Percentiles rank a stretch among this genome's conserved stretches.
phyloP scores from a whole-genome alignment of 2,113 vertebrate genomes.

The Rattus norvegicus region DNA sequence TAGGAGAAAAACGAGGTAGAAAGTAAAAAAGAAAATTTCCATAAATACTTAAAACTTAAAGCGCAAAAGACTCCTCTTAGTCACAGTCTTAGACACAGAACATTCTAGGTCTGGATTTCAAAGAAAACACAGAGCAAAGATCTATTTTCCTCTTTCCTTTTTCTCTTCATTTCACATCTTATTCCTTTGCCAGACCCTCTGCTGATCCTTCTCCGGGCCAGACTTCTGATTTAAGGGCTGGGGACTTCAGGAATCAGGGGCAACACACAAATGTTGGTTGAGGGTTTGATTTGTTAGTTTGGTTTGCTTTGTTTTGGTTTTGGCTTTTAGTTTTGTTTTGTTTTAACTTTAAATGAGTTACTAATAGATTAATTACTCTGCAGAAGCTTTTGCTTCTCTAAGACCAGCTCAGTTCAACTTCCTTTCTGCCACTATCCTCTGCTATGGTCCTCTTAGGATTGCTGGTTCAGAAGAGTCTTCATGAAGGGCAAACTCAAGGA shows the following conservation, averaged over 20 bases:
- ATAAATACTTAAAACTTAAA: background rate
- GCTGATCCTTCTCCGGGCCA: background rate
- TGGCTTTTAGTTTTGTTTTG: background rate
- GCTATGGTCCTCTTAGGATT: background rate
- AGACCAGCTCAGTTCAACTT: background rate
- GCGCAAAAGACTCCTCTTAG: background rate
- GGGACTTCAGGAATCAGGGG: background rate
- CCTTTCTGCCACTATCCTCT: background rate
- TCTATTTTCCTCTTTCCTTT: background rate
- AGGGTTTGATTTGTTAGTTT: background rate
- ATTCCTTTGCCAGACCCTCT: background rate
- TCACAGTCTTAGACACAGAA: background rate
- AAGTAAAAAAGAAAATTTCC: background rate
- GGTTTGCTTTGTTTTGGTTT: background rate
- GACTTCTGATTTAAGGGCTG: background rate
- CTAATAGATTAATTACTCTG: background rate
- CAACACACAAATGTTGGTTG: background rate
- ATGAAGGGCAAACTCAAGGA: accelerated
- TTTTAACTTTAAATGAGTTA: background rate
- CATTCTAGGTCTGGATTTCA: background rate
- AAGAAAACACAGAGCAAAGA: background rate
- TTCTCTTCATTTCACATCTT: background rate
- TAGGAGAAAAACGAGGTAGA: background rate
- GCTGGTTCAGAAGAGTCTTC: background rate
- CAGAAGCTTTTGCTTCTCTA: background rate